Percentiles rank a stretch among this genome's conserved stretches.
These are phyloP conservation scores for Cygnus olor DNA, from an alignment of 2,797 vertebrate species.

Conservation along the genomic window DNA sequence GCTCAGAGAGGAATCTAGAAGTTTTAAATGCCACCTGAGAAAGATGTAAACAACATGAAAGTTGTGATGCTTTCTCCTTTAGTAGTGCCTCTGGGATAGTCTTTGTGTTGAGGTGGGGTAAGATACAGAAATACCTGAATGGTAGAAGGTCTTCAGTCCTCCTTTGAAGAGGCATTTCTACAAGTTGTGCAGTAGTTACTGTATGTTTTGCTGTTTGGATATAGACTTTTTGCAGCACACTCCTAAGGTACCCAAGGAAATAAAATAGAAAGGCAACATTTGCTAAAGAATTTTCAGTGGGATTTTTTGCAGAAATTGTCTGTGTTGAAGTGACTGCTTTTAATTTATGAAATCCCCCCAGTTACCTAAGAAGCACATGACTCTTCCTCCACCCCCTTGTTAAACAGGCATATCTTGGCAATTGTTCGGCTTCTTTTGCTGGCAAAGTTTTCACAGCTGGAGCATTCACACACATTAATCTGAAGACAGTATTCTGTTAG, in stretches of 20 bases:
- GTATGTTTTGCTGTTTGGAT: background rate
- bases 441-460: slow-evolving; percentile 23
- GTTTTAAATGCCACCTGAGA: background rate
- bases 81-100: background rate
- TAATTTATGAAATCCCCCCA: background rate
- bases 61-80: background rate
- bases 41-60: background rate
- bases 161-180: background rate
- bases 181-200: background rate
- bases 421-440: background rate
- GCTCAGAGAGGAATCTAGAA: background rate
- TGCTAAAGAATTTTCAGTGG: background rate
- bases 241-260: background rate
- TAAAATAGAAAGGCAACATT: background rate
- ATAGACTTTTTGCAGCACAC: background rate
- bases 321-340: background rate
- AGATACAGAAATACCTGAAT: background rate
- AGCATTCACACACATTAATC: background rate
- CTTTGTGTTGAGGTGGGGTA: background rate
- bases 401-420: background rate
- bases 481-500: background rate
- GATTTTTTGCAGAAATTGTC: background rate
- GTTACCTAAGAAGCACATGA: background rate
- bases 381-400: background rate
- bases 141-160: background rate